Conservation (phyloP, 2,888 invertebrate species). For the Scrobipalpa atriplicella region DNA sequence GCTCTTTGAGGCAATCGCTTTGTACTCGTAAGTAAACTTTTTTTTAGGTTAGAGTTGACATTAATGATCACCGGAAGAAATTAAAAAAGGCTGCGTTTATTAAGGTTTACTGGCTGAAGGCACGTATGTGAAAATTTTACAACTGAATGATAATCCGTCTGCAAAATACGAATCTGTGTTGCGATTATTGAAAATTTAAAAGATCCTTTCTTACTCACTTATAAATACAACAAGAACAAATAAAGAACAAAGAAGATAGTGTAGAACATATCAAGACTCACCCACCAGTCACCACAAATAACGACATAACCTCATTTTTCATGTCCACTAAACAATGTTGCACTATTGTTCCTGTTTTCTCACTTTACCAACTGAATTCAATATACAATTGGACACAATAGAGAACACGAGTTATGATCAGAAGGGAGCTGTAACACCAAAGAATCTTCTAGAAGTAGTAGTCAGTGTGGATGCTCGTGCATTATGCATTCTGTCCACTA, state of each 20-base stretch:
- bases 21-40: constrained; percentile 37
- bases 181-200: no score
- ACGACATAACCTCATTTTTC: background rate
- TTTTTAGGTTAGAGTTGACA: background rate
- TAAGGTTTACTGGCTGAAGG: no score
- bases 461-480: constrained; percentile 5
- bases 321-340: constrained; percentile 6
- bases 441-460: background rate
- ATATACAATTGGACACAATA: constrained; percentile 3
- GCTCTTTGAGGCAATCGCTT: constrained; percentile 50
- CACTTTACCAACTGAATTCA: background rate
- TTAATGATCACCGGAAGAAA: no score
- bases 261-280: no score
- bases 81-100: no score
- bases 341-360: background rate
- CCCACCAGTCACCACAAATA: no score
- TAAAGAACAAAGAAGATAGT: no score
- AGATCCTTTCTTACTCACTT: no score
- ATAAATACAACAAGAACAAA: no score
- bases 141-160: no score
- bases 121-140: no score
- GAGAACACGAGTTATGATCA: constrained; percentile 11
- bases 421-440: background rate
- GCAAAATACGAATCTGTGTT: no score
- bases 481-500: constrained; percentile 4